Evolutionary conservation across 2,888 invertebrate genomes (phyloP), one percentile per base, ranked within the genome.

Genomic region (Drosophila sordidula): DNA sequence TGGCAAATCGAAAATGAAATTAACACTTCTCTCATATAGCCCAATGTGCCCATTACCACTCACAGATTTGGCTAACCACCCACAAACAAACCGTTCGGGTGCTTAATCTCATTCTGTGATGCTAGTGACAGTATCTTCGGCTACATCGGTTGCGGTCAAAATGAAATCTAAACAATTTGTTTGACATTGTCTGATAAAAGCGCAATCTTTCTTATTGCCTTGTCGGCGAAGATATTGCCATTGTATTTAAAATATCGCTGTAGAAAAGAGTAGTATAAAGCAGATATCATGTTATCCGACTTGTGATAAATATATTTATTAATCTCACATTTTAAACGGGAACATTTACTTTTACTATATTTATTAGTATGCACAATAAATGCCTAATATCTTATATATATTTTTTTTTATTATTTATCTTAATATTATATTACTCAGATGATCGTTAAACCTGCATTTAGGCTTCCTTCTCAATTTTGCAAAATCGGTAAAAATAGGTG

Each of bases 1-100:
- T 85, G 80, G 75, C 84, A 88, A 89, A 87, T 88, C 75, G 89
- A 87, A 89, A 89, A 82, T 78, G 87, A 90, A 89, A 90, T 90
- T 88, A 90, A 85, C 78, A 82, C 83, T 67, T 58, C 58, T 52
- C 69, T 22, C 54, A 55, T 63, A 54, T 59, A 42, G 49, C 42
- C 42, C 45, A 44, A 14, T 56, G 45, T 25, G 46, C 55, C 14
- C 45, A 52, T 25, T 51, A 57, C 51, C 32, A 66, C 44, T 45
- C 56, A 55, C 54, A 55, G 46, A 59, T 45, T 59, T 50, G 22
- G 8, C 38, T 44, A 45, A 14, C 46, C 73, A 57, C 57, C 67
- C 67, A 66, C 77, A 77, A 51, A 58, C 77, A 71, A 75, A 58
- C 57, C 42, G 22, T 54, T 51, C 16, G 34, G 34, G 25, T 57